A percentile compares a stretch with the other conserved stretches of the same genome.
phyloP scores from a whole-genome alignment of 1,140 invertebrate genomes.

The Drosophila triauraria region DNA sequence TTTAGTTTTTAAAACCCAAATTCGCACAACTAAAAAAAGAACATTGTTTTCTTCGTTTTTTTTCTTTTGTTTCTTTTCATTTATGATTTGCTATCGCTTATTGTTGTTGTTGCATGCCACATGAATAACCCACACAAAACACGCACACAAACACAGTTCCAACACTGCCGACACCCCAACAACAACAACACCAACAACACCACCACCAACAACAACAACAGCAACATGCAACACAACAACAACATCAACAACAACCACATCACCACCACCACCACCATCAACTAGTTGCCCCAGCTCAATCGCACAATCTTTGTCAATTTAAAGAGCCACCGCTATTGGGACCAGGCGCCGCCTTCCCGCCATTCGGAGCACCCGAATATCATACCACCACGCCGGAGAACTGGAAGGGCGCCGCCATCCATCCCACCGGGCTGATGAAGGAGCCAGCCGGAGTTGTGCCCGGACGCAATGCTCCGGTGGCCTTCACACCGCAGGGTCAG shows the following conservation, averaged over 20 bases:
- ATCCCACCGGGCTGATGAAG: conserved; percentile 84
- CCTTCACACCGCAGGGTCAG: conserved; percentile 82
- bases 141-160: conserved; percentile 59
- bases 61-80: conserved; percentile 60
- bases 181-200: conserved; percentile 53
- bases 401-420: conserved; percentile 83
- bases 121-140: conserved; percentile 32
- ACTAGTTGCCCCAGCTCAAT: conserved; percentile 78
- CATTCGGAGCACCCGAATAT: conserved; percentile 83
- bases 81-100: conserved; percentile 40
- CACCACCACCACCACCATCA: conserved; percentile 70
- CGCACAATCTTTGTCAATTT: conserved; percentile 85
- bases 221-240: conserved; percentile 49
- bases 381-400: conserved; percentile 84
- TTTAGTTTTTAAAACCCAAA: conserved; percentile 17
- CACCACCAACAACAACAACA: conserved; percentile 38
- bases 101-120: conserved; percentile 78
- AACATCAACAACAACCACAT: conserved; percentile 52
- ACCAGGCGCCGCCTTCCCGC: conserved; percentile 81
- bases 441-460: conserved; percentile 80
- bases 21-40: conserved; percentile 20
- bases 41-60: conserved; percentile 23
- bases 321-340: conserved; percentile 85
- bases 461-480: conserved; percentile 82
- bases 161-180: conserved; percentile 60